Evolutionary conservation across 2,888 invertebrate genomes (phyloP).

Genomic region (Coelinius sp.): DNA sequence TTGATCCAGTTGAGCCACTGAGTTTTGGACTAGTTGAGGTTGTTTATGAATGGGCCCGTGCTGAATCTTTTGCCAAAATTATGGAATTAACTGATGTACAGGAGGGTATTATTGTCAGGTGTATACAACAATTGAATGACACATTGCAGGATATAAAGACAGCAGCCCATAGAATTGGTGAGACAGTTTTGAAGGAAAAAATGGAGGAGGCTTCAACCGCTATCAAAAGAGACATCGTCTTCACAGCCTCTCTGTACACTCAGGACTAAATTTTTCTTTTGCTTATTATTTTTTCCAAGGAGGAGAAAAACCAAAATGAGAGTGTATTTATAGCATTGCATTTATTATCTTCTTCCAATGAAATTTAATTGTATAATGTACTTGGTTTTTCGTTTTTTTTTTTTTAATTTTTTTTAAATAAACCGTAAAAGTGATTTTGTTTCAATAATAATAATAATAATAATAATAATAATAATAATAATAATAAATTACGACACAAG

Average conservation of each 20-base stretch:
- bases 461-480: conserved; percentile 25
- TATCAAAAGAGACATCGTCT: conserved; percentile 97
- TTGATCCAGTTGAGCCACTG: conserved; percentile 76
- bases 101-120: conserved; percentile 97
- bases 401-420: not conserved
- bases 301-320: conserved; percentile 6
- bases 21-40: conserved; percentile 95
- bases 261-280: conserved; percentile 61
- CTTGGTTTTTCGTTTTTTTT: too few relatives aligned
- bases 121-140: conserved; percentile 97
- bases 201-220: conserved; percentile 95
- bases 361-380: not conserved
- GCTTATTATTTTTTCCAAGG: not conserved
- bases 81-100: conserved; percentile 94
- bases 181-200: conserved; percentile 90
- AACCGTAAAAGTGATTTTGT: not conserved
- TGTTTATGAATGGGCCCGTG: conserved; percentile 96
- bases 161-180: conserved; percentile 93
- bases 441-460: conserved; percentile 29
- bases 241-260: conserved; percentile 96
- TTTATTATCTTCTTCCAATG: not conserved
- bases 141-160: conserved; percentile 90
- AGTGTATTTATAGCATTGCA: not conserved
- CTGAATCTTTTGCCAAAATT: conserved; percentile 93
- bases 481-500: conserved; percentile 23